phyloP scores from a whole-genome alignment of 2,113 vertebrate species.

The Chrysemys picta region DNA sequence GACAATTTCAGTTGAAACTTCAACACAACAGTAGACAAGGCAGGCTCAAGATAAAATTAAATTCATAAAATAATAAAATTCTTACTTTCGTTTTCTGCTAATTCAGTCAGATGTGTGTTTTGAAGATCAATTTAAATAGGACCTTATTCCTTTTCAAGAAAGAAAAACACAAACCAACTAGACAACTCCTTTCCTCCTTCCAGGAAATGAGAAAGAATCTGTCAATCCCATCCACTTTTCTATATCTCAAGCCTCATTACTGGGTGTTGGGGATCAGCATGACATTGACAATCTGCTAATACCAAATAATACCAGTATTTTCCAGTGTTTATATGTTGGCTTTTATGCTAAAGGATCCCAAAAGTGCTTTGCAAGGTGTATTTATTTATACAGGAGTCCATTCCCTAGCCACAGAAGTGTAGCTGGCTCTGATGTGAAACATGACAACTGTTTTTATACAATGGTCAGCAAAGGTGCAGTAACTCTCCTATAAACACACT shows the following conservation, averaged over 20 bases:
- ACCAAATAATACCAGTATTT: too few relatives aligned
- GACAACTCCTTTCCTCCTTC: neutral
- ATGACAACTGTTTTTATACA: neutral
- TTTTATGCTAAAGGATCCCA: too few relatives aligned
- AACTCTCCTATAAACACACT: neutral
- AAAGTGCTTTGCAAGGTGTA: too few relatives aligned
- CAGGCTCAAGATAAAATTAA: neutral
- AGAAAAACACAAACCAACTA: neutral
- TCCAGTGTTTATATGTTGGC: too few relatives aligned
- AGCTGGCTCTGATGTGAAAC: neutral
- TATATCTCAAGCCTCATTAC: neutral
- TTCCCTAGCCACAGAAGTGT: too few relatives aligned
- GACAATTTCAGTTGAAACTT: neutral
- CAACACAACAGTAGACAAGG: slow-evolving; percentile 21
- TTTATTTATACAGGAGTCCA: too few relatives aligned
- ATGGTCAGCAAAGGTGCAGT: neutral
- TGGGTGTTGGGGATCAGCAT: too few relatives aligned
- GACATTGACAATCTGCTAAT: too few relatives aligned
- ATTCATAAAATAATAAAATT: neutral
- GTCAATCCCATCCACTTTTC: neutral
- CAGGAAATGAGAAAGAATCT: too few relatives aligned
- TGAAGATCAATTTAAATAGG: neutral
- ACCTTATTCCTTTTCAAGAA: neutral
- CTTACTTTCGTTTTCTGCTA: neutral
- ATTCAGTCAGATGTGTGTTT: neutral